A percentile compares a stretch with the other conserved stretches of the same genome.
These are phyloP conservation scores for Limnephilus rhombicus DNA, from an alignment of 2,888 invertebrate species.

Conservation along the genomic window DNA sequence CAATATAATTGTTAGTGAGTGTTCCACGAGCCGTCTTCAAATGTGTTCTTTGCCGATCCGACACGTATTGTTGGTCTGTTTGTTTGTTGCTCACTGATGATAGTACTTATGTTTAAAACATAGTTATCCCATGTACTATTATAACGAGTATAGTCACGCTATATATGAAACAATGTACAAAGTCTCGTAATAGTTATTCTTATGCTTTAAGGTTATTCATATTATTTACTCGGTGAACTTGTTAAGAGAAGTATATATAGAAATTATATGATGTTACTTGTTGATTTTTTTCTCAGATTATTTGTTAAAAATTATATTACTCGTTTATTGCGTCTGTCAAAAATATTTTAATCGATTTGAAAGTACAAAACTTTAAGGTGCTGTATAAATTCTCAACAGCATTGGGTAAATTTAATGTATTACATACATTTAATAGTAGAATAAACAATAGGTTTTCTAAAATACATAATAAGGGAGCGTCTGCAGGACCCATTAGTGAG, in stretches of 20 bases:
- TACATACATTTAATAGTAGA: constrained; percentile 63
- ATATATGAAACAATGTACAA: constrained; percentile 66
- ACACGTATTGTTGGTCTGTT: background rate
- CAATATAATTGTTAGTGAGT: constrained; percentile 63
- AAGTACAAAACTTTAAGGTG: constrained; percentile 67
- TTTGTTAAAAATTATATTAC: constrained; percentile 67
- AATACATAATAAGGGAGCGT: constrained; percentile 61
- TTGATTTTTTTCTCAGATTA: constrained; percentile 67
- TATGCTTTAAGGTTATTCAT: constrained; percentile 65
- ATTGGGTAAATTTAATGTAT: constrained; percentile 66
- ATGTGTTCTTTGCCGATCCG: constrained; percentile 54
- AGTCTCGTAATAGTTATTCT: constrained; percentile 65
- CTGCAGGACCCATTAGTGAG: constrained; percentile 58
- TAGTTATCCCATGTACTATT: constrained; percentile 66
- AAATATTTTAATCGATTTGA: constrained; percentile 66
- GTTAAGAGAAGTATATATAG: constrained; percentile 64
- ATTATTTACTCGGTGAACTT: constrained; percentile 65
- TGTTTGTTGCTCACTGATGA: constrained; percentile 47
- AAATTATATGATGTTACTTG: constrained; percentile 66
- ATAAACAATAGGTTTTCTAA: constrained; percentile 65
- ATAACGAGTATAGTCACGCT: constrained; percentile 65
- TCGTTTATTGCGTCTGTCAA: constrained; percentile 64
- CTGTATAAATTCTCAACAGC: constrained; percentile 66
- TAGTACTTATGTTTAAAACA: constrained; percentile 67
- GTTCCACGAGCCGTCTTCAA: constrained; percentile 41